A percentile compares a stretch with the other conserved stretches of the same genome.
Conservation (phyloP, 2,113 vertebrate genomes). For the Lasiurus borealis region DNA sequence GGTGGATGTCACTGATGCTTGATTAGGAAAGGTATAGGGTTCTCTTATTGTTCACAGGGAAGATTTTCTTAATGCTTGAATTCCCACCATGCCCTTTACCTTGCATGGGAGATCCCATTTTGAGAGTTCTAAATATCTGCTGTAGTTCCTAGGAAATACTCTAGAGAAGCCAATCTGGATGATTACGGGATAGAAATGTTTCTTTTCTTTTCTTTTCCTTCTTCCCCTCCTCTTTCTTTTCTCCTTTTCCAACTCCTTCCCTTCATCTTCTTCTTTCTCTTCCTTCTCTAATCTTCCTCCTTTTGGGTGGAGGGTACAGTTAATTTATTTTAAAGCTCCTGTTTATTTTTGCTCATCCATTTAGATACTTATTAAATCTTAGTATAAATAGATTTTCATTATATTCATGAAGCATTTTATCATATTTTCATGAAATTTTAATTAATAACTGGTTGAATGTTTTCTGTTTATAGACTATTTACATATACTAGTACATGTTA, state of each 20-base stretch:
- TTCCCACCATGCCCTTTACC: neutral
- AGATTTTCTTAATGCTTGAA: neutral
- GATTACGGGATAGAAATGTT: neutral
- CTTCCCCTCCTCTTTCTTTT: neutral
- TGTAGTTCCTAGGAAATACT: neutral
- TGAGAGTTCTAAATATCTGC: neutral
- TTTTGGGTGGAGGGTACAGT: neutral
- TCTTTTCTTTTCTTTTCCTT: neutral
- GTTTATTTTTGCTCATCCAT: neutral
- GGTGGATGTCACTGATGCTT: neutral
- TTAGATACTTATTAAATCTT: conserved; percentile 15
- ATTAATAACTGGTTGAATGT: conserved; percentile 15
- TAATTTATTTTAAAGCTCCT: conserved; percentile 35
- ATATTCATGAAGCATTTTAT: neutral
- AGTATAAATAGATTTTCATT: conserved; percentile 12
- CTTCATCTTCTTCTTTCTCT: neutral
- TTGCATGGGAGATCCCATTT: neutral
- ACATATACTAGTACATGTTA: neutral
- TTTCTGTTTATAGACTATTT: conserved; percentile 41
- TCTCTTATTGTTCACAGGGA: neutral
- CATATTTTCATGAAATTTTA: conserved; percentile 54
- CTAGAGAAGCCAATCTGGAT: neutral
- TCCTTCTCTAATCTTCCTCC: no score
- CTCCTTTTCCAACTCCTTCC: neutral
- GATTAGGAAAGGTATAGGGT: neutral